Percentiles rank a stretch among this genome's conserved stretches.
Conservation (phyloP, 2,888 invertebrate genomes). For the Chalcosyrphus nemorum region DNA sequence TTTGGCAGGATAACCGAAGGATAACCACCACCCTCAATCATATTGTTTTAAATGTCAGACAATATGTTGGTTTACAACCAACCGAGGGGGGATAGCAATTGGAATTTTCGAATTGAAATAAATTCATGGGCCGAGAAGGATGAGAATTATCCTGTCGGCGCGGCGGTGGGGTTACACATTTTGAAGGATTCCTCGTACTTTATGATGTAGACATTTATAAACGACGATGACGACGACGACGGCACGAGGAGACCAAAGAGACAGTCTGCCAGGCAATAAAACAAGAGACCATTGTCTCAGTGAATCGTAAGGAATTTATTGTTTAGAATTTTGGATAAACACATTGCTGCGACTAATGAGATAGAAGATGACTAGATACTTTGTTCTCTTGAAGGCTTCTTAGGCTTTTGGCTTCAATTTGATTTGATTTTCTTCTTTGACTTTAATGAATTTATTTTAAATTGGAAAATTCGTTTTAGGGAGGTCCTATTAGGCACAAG, state of each 20-base stretch:
- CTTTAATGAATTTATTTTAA: neutral
- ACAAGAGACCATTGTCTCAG: slow-evolving; percentile 23
- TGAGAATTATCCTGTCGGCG: too few relatives aligned
- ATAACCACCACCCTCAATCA: slow-evolving; percentile 38
- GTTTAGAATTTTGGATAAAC: slow-evolving; percentile 30
- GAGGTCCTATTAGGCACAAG: too few relatives aligned
- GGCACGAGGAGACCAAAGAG: slow-evolving; percentile 9
- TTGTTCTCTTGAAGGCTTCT: slow-evolving; percentile 13
- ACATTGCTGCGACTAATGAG: slow-evolving; percentile 48
- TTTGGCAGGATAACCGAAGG: neutral
- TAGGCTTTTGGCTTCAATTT: slow-evolving; percentile 13
- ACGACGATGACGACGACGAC: too few relatives aligned
- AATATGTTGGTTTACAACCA: slow-evolving; percentile 60
- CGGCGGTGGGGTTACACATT: neutral
- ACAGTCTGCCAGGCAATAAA: slow-evolving; percentile 62
- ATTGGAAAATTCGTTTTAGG: neutral
- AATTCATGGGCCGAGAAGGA: neutral
- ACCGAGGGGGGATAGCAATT: slow-evolving; percentile 3
- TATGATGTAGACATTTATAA: slow-evolving; percentile 23
- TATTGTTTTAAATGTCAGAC: slow-evolving; percentile 68
- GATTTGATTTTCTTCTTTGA: neutral
- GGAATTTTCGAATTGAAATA: slow-evolving; percentile 21
- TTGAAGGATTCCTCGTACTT: slow-evolving; percentile 9
- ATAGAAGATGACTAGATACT: slow-evolving; percentile 33
- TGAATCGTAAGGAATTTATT: slow-evolving; percentile 58